These are phyloP conservation scores for Athetis lepigone DNA, from an alignment of 2,888 invertebrate species.

Conservation along the genomic window DNA sequence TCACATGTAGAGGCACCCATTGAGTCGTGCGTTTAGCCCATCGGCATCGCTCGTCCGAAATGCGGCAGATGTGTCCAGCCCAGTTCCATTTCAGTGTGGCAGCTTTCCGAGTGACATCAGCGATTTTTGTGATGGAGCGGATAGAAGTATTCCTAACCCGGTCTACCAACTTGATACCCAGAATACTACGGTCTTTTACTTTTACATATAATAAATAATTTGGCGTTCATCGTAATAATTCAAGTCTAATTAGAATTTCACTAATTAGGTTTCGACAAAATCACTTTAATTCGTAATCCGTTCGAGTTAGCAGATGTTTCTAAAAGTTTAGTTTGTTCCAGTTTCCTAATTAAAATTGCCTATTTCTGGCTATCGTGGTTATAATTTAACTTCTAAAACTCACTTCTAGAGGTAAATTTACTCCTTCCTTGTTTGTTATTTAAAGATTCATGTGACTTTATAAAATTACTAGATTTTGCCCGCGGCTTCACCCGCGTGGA, in stretches of 20 bases:
- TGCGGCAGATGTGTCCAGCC: too few species aligned
- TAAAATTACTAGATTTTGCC: too few species aligned
- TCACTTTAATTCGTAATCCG: slow-evolving; percentile 40
- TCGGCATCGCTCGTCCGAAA: too few species aligned
- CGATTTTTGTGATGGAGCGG: too few species aligned
- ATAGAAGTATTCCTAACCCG: too few species aligned
- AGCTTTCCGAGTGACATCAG: too few species aligned
- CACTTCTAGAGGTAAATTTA: neutral
- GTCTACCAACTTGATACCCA: too few species aligned
- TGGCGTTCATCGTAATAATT: slow-evolving; percentile 23
- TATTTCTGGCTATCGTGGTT: slow-evolving; percentile 27
- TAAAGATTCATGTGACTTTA: slow-evolving; percentile 6
- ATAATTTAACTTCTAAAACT: slow-evolving; percentile 30
- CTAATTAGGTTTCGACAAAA: slow-evolving; percentile 49
- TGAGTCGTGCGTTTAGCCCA: too few species aligned
- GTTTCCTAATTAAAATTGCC: slow-evolving; percentile 42
- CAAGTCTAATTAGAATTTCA: slow-evolving; percentile 33
- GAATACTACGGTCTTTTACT: too few species aligned
- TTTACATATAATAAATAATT: slow-evolving; percentile 32
- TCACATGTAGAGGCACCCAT: too few species aligned
- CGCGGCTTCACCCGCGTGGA: too few species aligned
- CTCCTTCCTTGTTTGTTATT: neutral
- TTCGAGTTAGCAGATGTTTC: slow-evolving; percentile 51
- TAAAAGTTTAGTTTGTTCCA: slow-evolving; percentile 40
- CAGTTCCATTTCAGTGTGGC: too few species aligned